Conservation (phyloP, 2,888 invertebrate genomes). For the Gibbula magus region DNA sequence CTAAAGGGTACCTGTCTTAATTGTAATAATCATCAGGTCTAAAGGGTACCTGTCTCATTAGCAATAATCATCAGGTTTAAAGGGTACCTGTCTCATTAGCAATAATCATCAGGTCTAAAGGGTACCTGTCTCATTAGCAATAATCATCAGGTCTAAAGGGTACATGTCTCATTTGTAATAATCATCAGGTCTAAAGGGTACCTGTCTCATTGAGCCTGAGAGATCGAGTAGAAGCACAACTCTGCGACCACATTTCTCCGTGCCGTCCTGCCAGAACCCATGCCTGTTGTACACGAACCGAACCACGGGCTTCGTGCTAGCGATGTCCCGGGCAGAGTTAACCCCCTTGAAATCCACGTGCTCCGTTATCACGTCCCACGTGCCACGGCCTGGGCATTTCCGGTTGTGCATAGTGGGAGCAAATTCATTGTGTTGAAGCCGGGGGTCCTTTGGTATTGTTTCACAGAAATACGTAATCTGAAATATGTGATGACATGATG, state of each 20-base stretch:
- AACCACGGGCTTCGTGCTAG: neutral
- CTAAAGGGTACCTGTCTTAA: no score
- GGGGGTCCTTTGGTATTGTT: neutral
- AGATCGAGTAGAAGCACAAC: neutral
- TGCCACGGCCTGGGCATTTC: neutral
- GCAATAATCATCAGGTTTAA: no score
- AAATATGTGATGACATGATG: neutral
- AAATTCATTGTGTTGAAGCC: neutral
- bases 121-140: no score
- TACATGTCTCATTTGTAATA: no score
- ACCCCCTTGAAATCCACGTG: neutral
- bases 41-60: no score
- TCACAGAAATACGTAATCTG: neutral
- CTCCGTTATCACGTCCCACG: neutral
- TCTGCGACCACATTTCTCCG: neutral
- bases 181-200: neutral
- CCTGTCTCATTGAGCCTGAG: neutral
- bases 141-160: no score
- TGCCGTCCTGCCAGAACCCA: neutral
- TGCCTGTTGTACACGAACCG: neutral
- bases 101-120: no score
- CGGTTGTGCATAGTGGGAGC: neutral
- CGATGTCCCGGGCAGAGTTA: neutral
- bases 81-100: no score
- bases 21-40: no score